Evolutionary conservation across 35 echinoderm and acorn worm genomes (phyloP).

Genomic region (Heliocidaris tuberculata): DNA sequence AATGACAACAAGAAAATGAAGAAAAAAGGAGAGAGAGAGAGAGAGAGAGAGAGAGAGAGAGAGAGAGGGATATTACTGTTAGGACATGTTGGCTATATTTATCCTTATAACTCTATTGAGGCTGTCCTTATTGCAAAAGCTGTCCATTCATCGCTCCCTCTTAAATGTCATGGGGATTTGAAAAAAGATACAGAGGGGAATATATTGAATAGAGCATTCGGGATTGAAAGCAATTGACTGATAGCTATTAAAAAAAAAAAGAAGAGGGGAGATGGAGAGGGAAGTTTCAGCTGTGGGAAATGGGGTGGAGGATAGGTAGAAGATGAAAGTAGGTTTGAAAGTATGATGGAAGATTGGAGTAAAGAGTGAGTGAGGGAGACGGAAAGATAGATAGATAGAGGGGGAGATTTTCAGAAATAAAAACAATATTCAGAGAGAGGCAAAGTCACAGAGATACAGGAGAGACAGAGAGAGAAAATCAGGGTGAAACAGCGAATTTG

Average conservation of each 20-base stretch:
- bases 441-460: not conserved
- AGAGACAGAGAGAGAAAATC: not conserved
- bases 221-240: constrained; percentile 10
- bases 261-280: not conserved
- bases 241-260: not conserved
- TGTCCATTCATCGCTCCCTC: not conserved
- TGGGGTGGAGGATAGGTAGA: not conserved
- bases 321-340: not conserved
- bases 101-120: constrained; percentile 25
- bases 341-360: not conserved
- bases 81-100: constrained; percentile 25
- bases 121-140: not conserved
- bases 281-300: not conserved
- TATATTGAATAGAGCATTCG: not conserved
- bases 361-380: not conserved
- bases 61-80: not conserved
- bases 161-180: constrained; percentile 40
- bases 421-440: not conserved
- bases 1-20: not conserved
- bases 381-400: not conserved
- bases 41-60: not conserved
- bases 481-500: not conserved
- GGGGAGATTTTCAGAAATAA: no score
- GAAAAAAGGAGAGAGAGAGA: not conserved
- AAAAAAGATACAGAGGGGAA: constrained; percentile 2